These are phyloP conservation scores for Choloepus didactylus DNA, from an alignment of 2,797 vertebrate genomes.

Conservation along the genomic window DNA sequence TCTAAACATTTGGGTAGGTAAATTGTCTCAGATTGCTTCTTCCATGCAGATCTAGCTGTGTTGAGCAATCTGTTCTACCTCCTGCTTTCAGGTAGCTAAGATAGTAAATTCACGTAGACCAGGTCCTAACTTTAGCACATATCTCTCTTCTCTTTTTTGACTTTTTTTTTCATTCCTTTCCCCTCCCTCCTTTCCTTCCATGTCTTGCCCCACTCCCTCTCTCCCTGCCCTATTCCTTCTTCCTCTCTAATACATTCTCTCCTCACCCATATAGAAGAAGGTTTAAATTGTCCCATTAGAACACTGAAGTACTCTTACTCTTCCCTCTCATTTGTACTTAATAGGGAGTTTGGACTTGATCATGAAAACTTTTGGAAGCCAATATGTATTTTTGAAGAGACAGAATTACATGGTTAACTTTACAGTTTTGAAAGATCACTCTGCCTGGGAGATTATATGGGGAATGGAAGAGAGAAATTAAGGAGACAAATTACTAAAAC, in stretches of 20 bases:
- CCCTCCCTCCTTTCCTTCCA: no score
- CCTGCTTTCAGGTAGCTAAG: background rate
- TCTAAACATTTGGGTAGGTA: no score
- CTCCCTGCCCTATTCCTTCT: no score
- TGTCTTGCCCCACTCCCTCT: background rate
- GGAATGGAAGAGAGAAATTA: background rate
- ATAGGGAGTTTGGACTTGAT: constrained; percentile 2
- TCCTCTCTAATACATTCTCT: background rate
- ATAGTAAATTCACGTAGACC: background rate
- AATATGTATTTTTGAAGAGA: constrained; percentile 34
- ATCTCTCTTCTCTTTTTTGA: background rate
- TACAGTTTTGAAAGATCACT: constrained; percentile 32
- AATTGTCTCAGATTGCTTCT: no score
- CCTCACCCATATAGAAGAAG: background rate
- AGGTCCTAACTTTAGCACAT: background rate
- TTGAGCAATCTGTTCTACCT: background rate
- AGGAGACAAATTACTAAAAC: background rate
- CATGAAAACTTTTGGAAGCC: constrained; percentile 22
- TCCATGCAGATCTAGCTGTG: no score
- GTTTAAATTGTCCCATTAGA: background rate
- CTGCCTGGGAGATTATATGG: background rate
- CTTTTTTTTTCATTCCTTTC: rapidly evolving
- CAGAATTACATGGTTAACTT: background rate
- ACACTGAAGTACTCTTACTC: background rate
- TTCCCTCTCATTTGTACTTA: background rate